Evolutionary conservation across 2,797 vertebrate species (phyloP).

Genomic region (Bovichtus diacanthus): DNA sequence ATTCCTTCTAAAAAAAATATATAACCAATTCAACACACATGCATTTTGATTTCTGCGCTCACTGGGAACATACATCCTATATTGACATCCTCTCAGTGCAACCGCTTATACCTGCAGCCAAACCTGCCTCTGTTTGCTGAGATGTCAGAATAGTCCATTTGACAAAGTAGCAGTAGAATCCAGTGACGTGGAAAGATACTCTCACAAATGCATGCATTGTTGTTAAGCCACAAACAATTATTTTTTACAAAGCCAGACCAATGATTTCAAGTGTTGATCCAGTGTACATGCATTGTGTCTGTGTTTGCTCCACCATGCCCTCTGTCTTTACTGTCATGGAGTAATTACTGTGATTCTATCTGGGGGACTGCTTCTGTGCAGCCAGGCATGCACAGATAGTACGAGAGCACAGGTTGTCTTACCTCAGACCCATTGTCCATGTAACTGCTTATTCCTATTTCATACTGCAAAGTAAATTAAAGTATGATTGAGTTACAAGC

Average conservation of each 20-base stretch:
- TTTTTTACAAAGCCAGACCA: not conserved
- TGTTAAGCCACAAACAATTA: not conserved
- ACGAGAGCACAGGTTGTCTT: constrained; percentile 4
- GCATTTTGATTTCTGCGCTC: not conserved
- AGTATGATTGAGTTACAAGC: not conserved
- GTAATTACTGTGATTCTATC: constrained; percentile 58
- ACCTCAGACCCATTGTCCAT: constrained; percentile 4
- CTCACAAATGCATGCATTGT: not conserved
- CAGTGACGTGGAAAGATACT: constrained; percentile 32
- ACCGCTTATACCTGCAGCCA: constrained; percentile 48
- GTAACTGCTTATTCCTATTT: not conserved
- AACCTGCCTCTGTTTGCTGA: constrained; percentile 36
- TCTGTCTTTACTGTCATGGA: constrained; percentile 29
- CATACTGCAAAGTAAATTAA: not conserved
- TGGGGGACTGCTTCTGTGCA: constrained; percentile 41
- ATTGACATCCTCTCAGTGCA: constrained; percentile 6
- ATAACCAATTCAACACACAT: not conserved
- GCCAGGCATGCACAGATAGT: constrained; percentile 39
- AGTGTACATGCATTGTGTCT: not conserved
- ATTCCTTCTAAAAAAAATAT: not conserved
- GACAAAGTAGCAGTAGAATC: constrained; percentile 12
- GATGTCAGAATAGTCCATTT: constrained; percentile 39
- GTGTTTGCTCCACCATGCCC: constrained; percentile 1
- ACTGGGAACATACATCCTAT: not conserved
- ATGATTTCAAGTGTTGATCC: not conserved